These are phyloP conservation scores for Ecdyonurus torrentis DNA, from an alignment of 2,888 invertebrate genomes.

Conservation along the genomic window DNA sequence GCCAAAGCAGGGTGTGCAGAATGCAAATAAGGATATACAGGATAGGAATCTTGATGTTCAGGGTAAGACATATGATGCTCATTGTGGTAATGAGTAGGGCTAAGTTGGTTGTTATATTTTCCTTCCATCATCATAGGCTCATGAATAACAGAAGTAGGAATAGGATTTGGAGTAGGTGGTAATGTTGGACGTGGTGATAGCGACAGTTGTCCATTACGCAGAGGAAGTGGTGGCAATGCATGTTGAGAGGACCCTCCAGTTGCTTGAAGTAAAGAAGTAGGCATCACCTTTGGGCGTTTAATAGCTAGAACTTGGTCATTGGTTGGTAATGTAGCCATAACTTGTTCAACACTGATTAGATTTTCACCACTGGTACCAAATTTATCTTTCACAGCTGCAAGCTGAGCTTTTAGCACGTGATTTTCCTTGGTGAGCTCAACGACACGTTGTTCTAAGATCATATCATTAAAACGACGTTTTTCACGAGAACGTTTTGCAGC, in stretches of 20 bases:
- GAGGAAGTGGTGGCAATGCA: constrained; percentile 21
- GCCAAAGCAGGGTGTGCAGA: constrained; percentile 16
- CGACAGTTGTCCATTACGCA: neutral
- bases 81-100: constrained; percentile 25
- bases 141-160: constrained; percentile 43
- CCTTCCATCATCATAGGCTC: constrained; percentile 29
- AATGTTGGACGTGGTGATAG: neutral
- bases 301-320: constrained; percentile 72
- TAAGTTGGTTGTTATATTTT: constrained; percentile 18
- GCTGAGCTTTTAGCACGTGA: constrained; percentile 79
- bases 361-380: constrained; percentile 79
- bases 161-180: constrained; percentile 18
- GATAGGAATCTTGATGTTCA: constrained; percentile 32
- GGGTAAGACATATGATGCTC: constrained; percentile 30
- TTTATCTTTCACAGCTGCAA: constrained; percentile 84
- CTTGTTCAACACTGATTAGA: constrained; percentile 75
- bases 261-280: constrained; percentile 24
- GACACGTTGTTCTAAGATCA: constrained; percentile 88
- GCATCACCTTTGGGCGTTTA: constrained; percentile 46
- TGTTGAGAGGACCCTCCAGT: constrained; percentile 23
- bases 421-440: constrained; percentile 91
- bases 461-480: constrained; percentile 88
- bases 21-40: constrained; percentile 17
- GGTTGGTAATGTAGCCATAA: constrained; percentile 67
- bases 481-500: constrained; percentile 94